Evolutionary conservation across 2,113 vertebrate species (phyloP), one percentile per base, ranked within the genome.

Genomic region (Cynoglossus semilaevis): DNA sequence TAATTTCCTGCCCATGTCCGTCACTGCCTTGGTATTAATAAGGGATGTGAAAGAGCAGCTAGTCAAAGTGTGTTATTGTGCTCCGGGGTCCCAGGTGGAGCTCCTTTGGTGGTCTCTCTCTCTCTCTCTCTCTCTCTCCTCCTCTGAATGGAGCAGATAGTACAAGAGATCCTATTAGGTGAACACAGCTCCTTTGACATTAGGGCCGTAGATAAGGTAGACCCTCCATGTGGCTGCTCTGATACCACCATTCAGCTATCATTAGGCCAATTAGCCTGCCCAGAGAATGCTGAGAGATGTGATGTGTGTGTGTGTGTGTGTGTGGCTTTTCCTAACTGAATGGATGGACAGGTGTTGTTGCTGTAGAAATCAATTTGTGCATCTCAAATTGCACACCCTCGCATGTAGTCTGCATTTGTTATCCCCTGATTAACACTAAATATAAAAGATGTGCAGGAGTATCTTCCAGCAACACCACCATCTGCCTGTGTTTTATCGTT

Each of bases 341-440:
- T 67, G 74, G 72, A 73, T 64, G 72, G 76, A 72, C 72, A 82
- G 80, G 46, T 82, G 74, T 58, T 76, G 66, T 60, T 65, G 40
- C 37, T 57, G 35, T 48, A 50, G 58, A 62, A 45, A 54, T 64
- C 59, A 51, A 11, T 41, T 55, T 41, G 4, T 71, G 38, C 41
- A 37, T 51, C 42, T 35, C 49, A 66, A 49, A 46, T 65, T 65
- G 46, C 6, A 12, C 40, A 69, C 14, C 63, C 36, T 49, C 3
- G 2, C 68, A 67, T 70, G 57, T 64, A 65, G 78, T 60, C 49
- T 36, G 14, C 17, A 16, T 1, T 46, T 68, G 66, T 22, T 16
- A 9, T 34, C 11, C 14, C 59, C 53, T 65, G 52, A 74, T 74
- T 67, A 73, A 65, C 67, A 42, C 59, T 53, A 16, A 71, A 42